Percentiles rank a stretch among this genome's conserved stretches.
Conservation (phyloP, 2,888 invertebrate species). For the Eubasilissa splendida region DNA sequence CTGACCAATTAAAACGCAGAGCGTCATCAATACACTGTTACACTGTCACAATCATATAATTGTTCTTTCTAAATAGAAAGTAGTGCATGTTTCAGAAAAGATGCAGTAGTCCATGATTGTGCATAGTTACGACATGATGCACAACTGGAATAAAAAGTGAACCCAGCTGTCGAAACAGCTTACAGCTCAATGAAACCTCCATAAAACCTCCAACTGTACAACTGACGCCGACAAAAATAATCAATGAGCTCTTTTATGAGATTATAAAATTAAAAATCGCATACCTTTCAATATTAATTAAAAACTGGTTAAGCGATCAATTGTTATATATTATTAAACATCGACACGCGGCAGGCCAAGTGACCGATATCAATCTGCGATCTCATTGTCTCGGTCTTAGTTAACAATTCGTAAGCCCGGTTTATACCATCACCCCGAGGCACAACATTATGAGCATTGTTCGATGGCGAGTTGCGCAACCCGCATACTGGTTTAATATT, state of each 20-base stretch:
- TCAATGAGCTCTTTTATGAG: conserved; percentile 25
- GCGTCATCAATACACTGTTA: too few relatives aligned
- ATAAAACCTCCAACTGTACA: too few relatives aligned
- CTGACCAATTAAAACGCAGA: too few relatives aligned
- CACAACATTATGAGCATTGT: conserved; percentile 51
- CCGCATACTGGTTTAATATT: conserved; percentile 53
- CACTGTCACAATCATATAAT: too few relatives aligned
- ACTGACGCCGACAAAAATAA: background rate
- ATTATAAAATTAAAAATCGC: conserved; percentile 42
- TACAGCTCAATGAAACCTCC: too few relatives aligned
- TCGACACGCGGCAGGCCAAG: conserved; percentile 45
- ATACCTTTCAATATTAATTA: conserved; percentile 54
- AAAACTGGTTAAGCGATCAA: conserved; percentile 52
- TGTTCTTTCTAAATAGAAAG: too few relatives aligned
- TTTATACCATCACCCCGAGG: conserved; percentile 47
- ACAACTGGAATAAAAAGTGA: too few relatives aligned
- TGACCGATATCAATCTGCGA: conserved; percentile 50
- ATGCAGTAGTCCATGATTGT: too few relatives aligned
- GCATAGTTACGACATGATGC: too few relatives aligned
- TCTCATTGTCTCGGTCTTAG: conserved; percentile 50
- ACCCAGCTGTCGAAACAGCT: too few relatives aligned
- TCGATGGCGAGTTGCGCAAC: conserved; percentile 51
- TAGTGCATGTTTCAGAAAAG: too few relatives aligned
- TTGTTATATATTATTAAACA: conserved; percentile 55
- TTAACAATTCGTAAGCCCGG: conserved; percentile 41